Conservation (phyloP, 2,797 vertebrate genomes). For the Hoplostethus atlanticus region DNA sequence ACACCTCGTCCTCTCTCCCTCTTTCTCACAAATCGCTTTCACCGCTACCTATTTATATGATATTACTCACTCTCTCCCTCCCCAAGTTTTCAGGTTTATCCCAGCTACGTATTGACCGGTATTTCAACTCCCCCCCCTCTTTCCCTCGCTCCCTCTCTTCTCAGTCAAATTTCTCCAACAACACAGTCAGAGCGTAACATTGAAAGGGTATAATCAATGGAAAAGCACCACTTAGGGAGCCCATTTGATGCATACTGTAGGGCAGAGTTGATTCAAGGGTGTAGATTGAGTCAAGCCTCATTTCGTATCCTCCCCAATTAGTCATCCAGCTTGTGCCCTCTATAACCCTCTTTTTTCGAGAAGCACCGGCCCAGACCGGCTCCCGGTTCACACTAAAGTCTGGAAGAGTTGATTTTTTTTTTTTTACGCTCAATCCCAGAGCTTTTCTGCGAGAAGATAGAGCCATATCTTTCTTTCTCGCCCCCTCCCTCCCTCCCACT, state of each 20-base stretch:
- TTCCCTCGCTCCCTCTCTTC: slow-evolving; percentile 29
- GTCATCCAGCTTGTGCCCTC: slow-evolving; percentile 81
- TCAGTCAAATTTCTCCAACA: slow-evolving; percentile 75
- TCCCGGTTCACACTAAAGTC: slow-evolving; percentile 67
- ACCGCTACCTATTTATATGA: slow-evolving; percentile 75
- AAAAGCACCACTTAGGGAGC: slow-evolving; percentile 81
- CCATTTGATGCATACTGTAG: slow-evolving; percentile 82
- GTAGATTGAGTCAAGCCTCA: slow-evolving; percentile 83
- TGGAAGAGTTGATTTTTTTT: slow-evolving; percentile 65
- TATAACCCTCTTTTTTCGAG: slow-evolving; percentile 74
- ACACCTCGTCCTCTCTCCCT: slow-evolving; percentile 66
- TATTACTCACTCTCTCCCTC: slow-evolving; percentile 73
- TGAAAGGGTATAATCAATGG: slow-evolving; percentile 82
- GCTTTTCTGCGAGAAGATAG: slow-evolving; percentile 60
- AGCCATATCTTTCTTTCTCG: slow-evolving; percentile 46
- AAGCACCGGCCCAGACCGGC: slow-evolving; percentile 63
- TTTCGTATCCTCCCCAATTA: slow-evolving; percentile 83
- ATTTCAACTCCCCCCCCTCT: slow-evolving; percentile 65
- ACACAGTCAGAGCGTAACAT: slow-evolving; percentile 77
- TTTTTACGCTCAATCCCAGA: slow-evolving; percentile 55
- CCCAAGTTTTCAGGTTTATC: slow-evolving; percentile 64
- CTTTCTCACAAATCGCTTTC: slow-evolving; percentile 65
- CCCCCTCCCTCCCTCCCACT: slow-evolving; percentile 19
- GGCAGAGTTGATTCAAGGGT: slow-evolving; percentile 84
- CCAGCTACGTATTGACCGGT: slow-evolving; percentile 75